Evolutionary conservation across 92 coral and sea anemone genomes (phyloP).

Genomic region (Epizoanthus rinbou): DNA sequence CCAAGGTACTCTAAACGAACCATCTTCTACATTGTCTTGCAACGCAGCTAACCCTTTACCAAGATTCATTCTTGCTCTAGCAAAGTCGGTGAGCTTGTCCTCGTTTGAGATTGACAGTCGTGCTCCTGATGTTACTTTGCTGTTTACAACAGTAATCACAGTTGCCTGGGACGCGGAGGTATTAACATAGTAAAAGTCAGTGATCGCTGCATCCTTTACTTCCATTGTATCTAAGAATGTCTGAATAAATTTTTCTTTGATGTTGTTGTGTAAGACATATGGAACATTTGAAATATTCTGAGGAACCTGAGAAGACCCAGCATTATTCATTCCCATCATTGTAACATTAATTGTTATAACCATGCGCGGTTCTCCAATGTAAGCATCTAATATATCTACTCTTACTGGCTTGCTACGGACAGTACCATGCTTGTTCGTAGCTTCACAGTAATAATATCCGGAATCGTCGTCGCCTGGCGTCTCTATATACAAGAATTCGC

Average conservation of each 20-base stretch:
- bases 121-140: conserved; percentile 1
- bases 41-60: conserved; percentile 18
- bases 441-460: conserved; percentile 53
- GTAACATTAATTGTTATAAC: conserved; percentile 4
- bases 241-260: background rate
- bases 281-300: background rate
- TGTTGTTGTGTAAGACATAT: background rate
- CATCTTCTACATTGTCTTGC: background rate
- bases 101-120: background rate
- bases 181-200: background rate
- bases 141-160: conserved; percentile 21
- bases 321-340: background rate
- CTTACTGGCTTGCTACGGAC: conserved; percentile 45
- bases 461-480: conserved; percentile 10
- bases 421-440: conserved; percentile 26
- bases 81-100: conserved; percentile 11
- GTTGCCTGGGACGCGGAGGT: conserved; percentile 3
- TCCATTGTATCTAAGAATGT: background rate
- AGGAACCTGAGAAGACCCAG: background rate
- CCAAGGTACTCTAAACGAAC: conserved; percentile 3
- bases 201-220: background rate
- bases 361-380: conserved; percentile 37
- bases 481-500: background rate
- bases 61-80: conserved; percentile 14
- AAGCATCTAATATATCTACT: conserved; percentile 26